Evolutionary conservation across 2,888 invertebrate genomes (phyloP).

Genomic region (Nephrocerus scutellatus): DNA sequence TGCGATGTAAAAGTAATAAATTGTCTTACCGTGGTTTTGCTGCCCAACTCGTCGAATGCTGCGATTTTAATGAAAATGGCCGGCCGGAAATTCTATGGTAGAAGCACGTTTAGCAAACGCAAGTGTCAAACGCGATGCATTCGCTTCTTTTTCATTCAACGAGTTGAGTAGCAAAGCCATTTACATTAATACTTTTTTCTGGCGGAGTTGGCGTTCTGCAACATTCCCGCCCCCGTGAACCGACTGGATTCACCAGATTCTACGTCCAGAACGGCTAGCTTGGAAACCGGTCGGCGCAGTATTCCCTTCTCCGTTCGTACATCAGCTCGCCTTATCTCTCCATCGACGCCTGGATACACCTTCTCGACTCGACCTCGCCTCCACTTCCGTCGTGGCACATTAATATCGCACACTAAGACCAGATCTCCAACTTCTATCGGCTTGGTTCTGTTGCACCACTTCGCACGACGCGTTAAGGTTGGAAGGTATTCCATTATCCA

Average conservation of each 20-base stretch:
- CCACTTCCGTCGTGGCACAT: slow-evolving; percentile 21
- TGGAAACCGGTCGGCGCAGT: slow-evolving; percentile 20
- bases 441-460: slow-evolving; percentile 5
- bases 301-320: slow-evolving; percentile 21
- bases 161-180: too few species aligned
- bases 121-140: too few species aligned
- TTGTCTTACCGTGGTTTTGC: too few species aligned
- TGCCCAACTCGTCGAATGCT: too few species aligned
- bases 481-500: slow-evolving; percentile 13
- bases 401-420: slow-evolving; percentile 19
- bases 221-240: slow-evolving; percentile 9
- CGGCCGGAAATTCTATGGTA: too few species aligned
- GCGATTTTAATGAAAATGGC: too few species aligned
- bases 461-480: slow-evolving; percentile 8
- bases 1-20: too few species aligned
- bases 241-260: slow-evolving; percentile 33
- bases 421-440: slow-evolving; percentile 6
- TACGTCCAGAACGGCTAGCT: slow-evolving; percentile 42
- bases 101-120: too few species aligned
- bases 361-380: slow-evolving; percentile 18
- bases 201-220: slow-evolving; percentile 4
- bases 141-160: too few species aligned
- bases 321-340: slow-evolving; percentile 20
- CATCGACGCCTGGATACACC: slow-evolving; percentile 20
- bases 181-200: too few species aligned